Conservation (phyloP, 2,113 vertebrate species). For the Haemorhous mexicanus region DNA sequence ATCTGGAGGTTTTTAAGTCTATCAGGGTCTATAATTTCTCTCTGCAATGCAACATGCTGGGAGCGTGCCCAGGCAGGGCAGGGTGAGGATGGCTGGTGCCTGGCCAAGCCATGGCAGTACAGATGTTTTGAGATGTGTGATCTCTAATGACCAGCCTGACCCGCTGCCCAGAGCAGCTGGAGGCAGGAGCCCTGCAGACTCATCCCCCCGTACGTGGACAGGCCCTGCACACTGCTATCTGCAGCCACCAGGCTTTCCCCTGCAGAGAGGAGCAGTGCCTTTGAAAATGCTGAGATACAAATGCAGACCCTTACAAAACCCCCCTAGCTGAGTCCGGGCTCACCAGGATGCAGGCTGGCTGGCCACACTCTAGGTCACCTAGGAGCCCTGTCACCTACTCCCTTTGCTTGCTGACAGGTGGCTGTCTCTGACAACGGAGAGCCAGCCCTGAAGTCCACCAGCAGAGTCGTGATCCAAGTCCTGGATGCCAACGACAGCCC, state of each 20-base stretch:
- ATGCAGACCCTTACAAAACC: neutral
- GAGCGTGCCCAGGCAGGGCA: neutral
- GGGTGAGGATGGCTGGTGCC: neutral
- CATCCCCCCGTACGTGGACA: neutral
- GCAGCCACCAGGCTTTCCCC: neutral
- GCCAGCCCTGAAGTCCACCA: slow-evolving; percentile 83
- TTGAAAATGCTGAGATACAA: neutral
- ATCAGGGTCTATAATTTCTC: neutral
- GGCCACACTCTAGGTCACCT: fast-evolving
- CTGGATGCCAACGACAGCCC: slow-evolving; percentile 88
- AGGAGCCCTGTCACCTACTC: neutral
- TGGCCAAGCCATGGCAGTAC: neutral
- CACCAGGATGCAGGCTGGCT: neutral
- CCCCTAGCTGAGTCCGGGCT: neutral
- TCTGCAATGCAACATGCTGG: neutral
- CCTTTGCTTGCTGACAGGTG: slow-evolving; percentile 75
- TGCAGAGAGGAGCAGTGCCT: neutral
- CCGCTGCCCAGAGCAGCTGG: neutral
- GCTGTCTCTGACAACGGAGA: slow-evolving; percentile 87
- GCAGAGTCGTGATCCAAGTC: slow-evolving; percentile 85
- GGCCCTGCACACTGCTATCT: neutral
- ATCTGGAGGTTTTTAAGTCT: neutral
- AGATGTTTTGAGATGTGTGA: neutral
- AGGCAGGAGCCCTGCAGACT: neutral
- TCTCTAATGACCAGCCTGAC: neutral